Conservation (phyloP, 1,140 invertebrate species). For the Drosophila mayri region DNA sequence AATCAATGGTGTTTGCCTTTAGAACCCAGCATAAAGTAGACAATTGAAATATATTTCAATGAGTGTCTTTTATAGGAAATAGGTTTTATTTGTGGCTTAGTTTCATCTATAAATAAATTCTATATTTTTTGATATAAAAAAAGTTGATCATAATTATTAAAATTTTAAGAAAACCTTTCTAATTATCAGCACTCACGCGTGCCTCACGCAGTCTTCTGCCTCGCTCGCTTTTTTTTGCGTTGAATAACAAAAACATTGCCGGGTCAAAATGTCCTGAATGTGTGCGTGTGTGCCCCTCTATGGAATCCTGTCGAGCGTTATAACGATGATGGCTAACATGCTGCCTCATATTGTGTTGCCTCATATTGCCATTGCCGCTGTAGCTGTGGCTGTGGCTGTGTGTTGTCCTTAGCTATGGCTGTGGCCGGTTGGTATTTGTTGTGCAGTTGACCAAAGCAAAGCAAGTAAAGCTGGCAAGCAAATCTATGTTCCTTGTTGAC, state of each 20-base stretch:
- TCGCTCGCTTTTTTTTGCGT: background rate
- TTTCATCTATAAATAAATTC: background rate
- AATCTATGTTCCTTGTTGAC: conserved; percentile 82
- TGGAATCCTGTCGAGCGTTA: conserved; percentile 60
- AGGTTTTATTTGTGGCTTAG: background rate
- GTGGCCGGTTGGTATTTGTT: conserved; percentile 56
- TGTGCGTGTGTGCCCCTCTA: conserved; percentile 40
- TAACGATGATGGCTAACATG: conserved; percentile 80
- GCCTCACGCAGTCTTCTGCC: conserved; percentile 42
- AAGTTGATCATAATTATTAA: background rate
- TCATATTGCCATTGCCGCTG: conserved; percentile 34
- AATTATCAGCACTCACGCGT: conserved; percentile 5
- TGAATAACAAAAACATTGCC: conserved; percentile 44
- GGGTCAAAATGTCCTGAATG: conserved; percentile 32
- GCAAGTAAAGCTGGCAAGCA: conserved; percentile 71
- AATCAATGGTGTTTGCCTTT: background rate
- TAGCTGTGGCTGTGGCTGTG: conserved; percentile 5
- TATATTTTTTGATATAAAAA: background rate
- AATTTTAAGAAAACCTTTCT: background rate
- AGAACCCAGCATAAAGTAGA: no score
- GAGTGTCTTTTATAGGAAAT: background rate
- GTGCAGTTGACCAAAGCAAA: conserved; percentile 73
- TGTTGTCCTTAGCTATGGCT: conserved; percentile 23
- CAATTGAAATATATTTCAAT: no score
- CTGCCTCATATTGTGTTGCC: conserved; percentile 41